Evolutionary conservation across 2,888 invertebrate genomes (phyloP), one percentile per base, ranked within the genome.

Genomic region (Leptopilina drosophilae): DNA sequence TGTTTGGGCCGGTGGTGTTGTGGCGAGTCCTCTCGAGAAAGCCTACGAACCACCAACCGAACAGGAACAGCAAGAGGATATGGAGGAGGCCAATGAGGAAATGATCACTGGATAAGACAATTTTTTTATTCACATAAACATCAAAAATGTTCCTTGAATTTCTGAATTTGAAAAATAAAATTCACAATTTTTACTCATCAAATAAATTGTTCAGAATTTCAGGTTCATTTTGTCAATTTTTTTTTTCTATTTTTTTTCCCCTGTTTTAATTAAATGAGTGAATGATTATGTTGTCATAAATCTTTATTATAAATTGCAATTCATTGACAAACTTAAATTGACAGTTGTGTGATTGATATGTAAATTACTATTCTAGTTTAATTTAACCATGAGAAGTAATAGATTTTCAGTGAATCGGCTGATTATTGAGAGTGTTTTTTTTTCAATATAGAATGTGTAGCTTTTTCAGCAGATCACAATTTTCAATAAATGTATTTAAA

Each of bases 21-120:
- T 98, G 0, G 98, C 99, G 0, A 97, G 98, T 0, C 98, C 99
- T 0, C 93, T 98, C n/a, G 98, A 98, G 82, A 96, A 97, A 82
- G 98, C 98, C 0, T 99, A 98, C 91, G 97, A 97, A 85, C 96
- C 96, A 88, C 95, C 95, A 0, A 94, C 94, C 42, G 94, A 94
- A 33, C 93, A 93, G 53, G 96, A 96, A 86, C 95, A 95, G 77
- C 95, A 95, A 49, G 96, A 96, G 65, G 95, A 95, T 12, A 94
- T 95, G 84, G 94, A 94, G 49, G 94, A 95, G 78, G 94, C 93
- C 80, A 95, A 95, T 84, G 94, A 94, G 86, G 95, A 95, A 86
- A 95, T 94, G 93, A 94, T 94, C 84, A 94, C 94, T 59, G 94
- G 77, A 66, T 76, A 77, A 67, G 67, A 53, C 69, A 82, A 81